Base-by-base conservation (phyloP, 2,888 invertebrate genomes). In the Tethea ocularis region DNA sequence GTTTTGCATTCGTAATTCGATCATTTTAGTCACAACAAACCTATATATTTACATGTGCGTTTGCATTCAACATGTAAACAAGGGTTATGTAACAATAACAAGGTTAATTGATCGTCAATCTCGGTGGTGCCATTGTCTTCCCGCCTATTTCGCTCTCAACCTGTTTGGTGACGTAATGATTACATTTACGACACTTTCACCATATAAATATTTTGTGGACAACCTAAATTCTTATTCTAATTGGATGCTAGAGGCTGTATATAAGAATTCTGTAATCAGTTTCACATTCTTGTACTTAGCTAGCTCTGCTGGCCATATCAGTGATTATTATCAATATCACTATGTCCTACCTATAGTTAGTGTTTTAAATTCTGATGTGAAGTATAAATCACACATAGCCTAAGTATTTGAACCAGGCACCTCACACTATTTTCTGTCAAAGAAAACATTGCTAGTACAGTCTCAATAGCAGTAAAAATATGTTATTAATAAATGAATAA, bases 111-210 rank as follows among this genome's bases (percentile, higher is more conserved):
- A 61, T 65, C 63, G 68, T 68, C 66, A 67, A 62, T 65, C 59
- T 59, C 4, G 33, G 13, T 33, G 63, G 64, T 61, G 59, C 56
- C 71, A 64, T 59, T 63, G 64, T 63, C 71, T 89, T 91, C 91
- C 90, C 90, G 89, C 89, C 87, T 85, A 85, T 78, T 88, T 87
- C 71, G 66, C 66, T 64, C 61, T 70, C 67, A 74, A 72, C 77
- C 75, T 78, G 72, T 70, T 83, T 70, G 78, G 75, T 91, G 91
- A 89, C 90, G 91, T 89, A 90, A 91, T 87, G 68, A 41, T 62
- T 64, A 63, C 65, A 69, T 74, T 74, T 77, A 68, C 76, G 77
- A 71, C 75, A 86, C 89, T 89, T 90, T 89, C 89, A 83, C 88
- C 79, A 61, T 68, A 66, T 70, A 58, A 69, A 59, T 52, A 57